These are phyloP conservation scores for Corythornis cristatus DNA, from an alignment of 2,113 vertebrate species.

Conservation along the genomic window DNA sequence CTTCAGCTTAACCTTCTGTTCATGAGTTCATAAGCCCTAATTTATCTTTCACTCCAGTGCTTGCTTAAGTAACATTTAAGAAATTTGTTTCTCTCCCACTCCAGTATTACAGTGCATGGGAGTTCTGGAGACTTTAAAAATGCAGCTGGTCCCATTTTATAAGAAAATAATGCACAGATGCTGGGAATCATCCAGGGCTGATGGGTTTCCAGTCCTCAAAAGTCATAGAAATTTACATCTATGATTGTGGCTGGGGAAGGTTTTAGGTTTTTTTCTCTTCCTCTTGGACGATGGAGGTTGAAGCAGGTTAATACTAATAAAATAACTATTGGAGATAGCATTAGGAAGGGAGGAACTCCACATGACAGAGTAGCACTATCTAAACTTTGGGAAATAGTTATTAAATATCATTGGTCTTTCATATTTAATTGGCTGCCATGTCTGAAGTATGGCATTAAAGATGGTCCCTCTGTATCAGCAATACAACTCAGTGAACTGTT, in stretches of 20 bases:
- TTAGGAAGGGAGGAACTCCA: not conserved
- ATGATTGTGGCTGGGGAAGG: not conserved
- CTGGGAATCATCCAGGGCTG: not conserved
- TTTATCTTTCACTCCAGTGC: not conserved
- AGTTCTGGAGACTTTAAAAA: conserved; percentile 19
- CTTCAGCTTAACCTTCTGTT: conserved; percentile 14
- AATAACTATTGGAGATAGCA: not conserved
- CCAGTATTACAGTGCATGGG: not conserved
- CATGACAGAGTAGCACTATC: not conserved
- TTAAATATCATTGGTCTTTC: not conserved
- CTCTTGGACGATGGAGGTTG: not conserved
- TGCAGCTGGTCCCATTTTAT: conserved; percentile 25
- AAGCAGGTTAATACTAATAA: not conserved
- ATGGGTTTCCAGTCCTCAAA: not conserved
- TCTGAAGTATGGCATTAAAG: not conserved
- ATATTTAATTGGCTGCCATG: not conserved
- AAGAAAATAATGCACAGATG: conserved; percentile 10
- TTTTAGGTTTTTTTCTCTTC: not conserved
- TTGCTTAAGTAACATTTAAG: conserved; percentile 3
- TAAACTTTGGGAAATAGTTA: not conserved
- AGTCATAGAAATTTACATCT: not conserved
- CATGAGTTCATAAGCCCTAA: not conserved
- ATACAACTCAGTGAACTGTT: not conserved
- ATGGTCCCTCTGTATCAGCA: not conserved
- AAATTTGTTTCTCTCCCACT: not conserved